These are phyloP conservation scores for Agriotes lineatus DNA, from an alignment of 2,888 invertebrate genomes.

Conservation along the genomic window DNA sequence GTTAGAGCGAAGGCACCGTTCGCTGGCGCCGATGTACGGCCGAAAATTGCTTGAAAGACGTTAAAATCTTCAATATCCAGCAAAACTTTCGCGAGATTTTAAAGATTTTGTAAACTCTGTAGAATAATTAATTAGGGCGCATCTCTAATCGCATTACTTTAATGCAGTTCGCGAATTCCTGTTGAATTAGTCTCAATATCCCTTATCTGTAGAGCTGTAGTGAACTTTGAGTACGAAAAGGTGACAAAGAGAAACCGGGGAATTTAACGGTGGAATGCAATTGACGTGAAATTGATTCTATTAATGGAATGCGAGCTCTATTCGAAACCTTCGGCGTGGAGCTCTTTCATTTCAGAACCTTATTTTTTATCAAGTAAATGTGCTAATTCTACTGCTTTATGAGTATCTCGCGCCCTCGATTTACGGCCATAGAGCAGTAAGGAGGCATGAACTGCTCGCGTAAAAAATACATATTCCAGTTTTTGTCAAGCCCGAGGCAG, in stretches of 20 bases:
- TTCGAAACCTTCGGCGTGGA: constrained; percentile 22
- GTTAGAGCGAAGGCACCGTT: neutral
- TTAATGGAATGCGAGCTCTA: constrained; percentile 28
- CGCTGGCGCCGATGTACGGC: constrained; percentile 9
- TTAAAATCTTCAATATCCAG: neutral
- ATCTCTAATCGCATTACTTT: constrained; percentile 12
- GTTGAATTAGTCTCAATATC: constrained; percentile 15
- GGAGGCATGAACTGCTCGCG: neutral
- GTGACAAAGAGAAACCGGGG: constrained; percentile 26
- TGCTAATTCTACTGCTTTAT: constrained; percentile 14
- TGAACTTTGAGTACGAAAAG: constrained; percentile 1
- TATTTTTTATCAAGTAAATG: constrained; percentile 16
- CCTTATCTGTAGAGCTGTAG: constrained; percentile 9
- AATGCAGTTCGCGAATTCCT: constrained; percentile 15
- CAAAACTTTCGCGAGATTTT: neutral
- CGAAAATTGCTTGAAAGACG: neutral
- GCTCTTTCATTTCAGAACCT: constrained; percentile 19
- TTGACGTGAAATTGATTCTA: constrained; percentile 38
- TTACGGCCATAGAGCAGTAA: neutral
- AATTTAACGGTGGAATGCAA: constrained; percentile 34
- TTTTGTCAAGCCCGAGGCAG: constrained; percentile 1
- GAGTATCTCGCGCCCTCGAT: neutral
- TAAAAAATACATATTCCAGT: constrained; percentile 1
- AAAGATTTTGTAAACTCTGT: constrained; percentile 1
- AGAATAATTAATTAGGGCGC: constrained; percentile 6